Conservation (phyloP, 1,140 invertebrate species). For the Metaphire vulgaris region DNA sequence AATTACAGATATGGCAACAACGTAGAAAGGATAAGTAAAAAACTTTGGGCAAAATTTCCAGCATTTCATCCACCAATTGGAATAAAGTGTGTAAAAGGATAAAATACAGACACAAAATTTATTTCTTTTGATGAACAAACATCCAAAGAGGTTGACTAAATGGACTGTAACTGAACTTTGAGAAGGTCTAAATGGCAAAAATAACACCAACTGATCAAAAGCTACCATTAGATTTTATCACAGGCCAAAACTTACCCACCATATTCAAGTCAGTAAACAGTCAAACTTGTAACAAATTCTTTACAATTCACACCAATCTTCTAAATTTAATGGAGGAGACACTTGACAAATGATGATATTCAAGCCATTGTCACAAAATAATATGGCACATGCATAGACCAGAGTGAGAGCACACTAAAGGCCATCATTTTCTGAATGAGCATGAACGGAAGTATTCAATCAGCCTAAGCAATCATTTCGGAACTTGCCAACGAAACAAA, state of each 20-base stretch:
- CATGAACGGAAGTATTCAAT: no score
- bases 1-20: not conserved
- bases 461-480: no score
- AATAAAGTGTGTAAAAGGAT: not conserved
- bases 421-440: no score
- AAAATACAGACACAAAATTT: slow-evolving; percentile 3
- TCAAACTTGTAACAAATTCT: no score
- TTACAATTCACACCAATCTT: no score
- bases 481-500: no score
- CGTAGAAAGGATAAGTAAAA: not conserved
- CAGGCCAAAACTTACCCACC: not conserved
- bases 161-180: slow-evolving; percentile 2
- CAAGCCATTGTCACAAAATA: no score
- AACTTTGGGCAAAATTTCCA: not conserved
- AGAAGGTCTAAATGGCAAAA: slow-evolving; percentile 2
- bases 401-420: no score
- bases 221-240: not conserved
- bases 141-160: not conserved
- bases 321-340: no score
- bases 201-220: not conserved
- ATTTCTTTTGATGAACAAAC: not conserved
- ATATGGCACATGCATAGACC: no score
- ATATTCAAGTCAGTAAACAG: not conserved
- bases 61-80: not conserved
- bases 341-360: no score